These are phyloP conservation scores for Drosophila grimshawi DNA, from an alignment of 1,140 invertebrate genomes.

Conservation along the genomic window DNA sequence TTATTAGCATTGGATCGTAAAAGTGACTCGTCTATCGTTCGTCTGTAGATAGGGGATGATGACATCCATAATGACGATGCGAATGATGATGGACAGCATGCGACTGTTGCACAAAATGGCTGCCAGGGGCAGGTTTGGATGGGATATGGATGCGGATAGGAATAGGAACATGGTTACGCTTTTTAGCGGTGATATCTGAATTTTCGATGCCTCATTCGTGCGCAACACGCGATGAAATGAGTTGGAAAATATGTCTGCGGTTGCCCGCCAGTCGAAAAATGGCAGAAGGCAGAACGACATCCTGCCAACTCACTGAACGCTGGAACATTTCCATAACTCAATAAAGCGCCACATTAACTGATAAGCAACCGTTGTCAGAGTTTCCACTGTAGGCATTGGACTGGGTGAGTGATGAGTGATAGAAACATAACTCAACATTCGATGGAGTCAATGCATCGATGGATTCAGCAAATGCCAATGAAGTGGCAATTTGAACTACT, in stretches of 20 bases:
- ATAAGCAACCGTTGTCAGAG: slow-evolving; percentile 38
- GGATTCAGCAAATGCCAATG: slow-evolving; percentile 37
- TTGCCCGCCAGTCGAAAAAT: slow-evolving; percentile 2
- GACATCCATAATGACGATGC: slow-evolving; percentile 34
- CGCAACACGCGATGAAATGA: slow-evolving; percentile 68
- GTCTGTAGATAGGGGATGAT: slow-evolving; percentile 17
- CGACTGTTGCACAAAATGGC: slow-evolving; percentile 45
- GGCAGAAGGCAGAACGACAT: slow-evolving; percentile 6
- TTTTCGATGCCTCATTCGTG: slow-evolving; percentile 56
- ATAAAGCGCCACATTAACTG: slow-evolving; percentile 46
- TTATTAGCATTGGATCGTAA: slow-evolving; percentile 83
- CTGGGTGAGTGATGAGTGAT: slow-evolving; percentile 46
- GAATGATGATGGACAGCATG: slow-evolving; percentile 24
- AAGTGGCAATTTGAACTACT: slow-evolving; percentile 42
- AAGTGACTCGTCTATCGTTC: slow-evolving; percentile 19
- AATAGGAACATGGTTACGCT: slow-evolving; percentile 54
- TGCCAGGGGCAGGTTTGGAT: neutral
- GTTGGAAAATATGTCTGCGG: slow-evolving; percentile 79
- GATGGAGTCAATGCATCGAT: slow-evolving; percentile 17
- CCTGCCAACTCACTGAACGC: slow-evolving; percentile 21
- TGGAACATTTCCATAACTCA: slow-evolving; percentile 43
- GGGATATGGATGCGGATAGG: slow-evolving; percentile 17
- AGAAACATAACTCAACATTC: slow-evolving; percentile 31
- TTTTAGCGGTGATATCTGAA: slow-evolving; percentile 74
- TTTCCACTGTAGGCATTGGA: slow-evolving; percentile 17